Conservation (phyloP, 2,888 invertebrate genomes). For the Pristionchus fissidentatus region DNA sequence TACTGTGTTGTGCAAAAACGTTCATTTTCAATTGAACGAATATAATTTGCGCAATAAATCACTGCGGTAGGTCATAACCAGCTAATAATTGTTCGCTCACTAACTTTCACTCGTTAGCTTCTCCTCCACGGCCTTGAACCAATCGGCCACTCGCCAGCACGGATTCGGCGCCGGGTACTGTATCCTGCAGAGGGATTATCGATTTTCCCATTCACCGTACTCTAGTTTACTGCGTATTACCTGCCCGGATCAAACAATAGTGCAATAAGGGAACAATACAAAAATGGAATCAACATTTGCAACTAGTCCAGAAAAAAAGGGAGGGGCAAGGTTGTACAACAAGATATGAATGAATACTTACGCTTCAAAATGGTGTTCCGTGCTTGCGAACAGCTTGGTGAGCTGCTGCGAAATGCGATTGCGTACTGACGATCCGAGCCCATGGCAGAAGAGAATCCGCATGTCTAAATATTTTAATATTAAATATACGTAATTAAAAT, state of each 20-base stretch:
- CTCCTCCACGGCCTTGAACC: slow-evolving; percentile 38
- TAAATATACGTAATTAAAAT: not conserved
- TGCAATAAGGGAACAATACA: no score
- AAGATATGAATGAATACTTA: no score
- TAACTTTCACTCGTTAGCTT: not conserved
- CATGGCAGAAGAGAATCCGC: slow-evolving; percentile 49
- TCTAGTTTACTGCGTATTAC: no score
- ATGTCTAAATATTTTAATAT: not conserved
- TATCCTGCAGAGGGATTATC: slow-evolving; percentile 24
- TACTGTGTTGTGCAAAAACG: no score
- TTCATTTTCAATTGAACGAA: no score
- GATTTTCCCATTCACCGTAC: no score
- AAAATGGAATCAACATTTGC: no score
- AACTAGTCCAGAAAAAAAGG: no score
- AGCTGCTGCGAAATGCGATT: slow-evolving; percentile 45
- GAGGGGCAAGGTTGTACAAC: no score
- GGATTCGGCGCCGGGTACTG: not conserved
- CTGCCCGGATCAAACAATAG: no score
- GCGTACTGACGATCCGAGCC: slow-evolving; percentile 40
- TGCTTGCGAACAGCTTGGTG: slow-evolving; percentile 28
- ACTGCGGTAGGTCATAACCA: no score
- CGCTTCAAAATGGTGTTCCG: slow-evolving; percentile 47
- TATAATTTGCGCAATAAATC: no score
- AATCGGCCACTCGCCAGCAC: slow-evolving; percentile 43
- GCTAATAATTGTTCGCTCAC: not conserved